A percentile compares a stretch with the other conserved stretches of the same genome.
phyloP scores from a whole-genome alignment of 1,140 invertebrate species.

The Antheraea pernyi region DNA sequence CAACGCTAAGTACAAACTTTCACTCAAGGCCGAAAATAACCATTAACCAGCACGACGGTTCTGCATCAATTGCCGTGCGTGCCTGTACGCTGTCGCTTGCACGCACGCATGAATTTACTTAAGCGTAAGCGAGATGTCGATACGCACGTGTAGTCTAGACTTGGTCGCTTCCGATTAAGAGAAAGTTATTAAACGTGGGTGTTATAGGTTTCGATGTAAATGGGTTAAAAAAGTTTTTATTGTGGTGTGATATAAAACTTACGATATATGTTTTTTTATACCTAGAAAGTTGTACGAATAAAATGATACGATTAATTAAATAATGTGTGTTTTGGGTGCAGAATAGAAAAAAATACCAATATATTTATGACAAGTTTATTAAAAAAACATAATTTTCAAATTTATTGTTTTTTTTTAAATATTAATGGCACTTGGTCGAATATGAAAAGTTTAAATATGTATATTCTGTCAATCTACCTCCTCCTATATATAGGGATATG shows the following conservation, averaged over 20 bases:
- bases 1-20: slow-evolving; percentile 39
- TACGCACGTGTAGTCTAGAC: slow-evolving; percentile 26
- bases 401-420: no score
- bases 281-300: neutral
- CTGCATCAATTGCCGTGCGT: slow-evolving; percentile 37
- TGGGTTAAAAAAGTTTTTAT: slow-evolving; percentile 2
- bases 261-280: neutral
- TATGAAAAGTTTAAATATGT: no score
- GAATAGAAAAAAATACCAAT: no score
- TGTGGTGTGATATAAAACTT: neutral
- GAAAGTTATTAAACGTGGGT: slow-evolving; percentile 28
- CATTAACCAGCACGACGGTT: slow-evolving; percentile 28
- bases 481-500: no score
- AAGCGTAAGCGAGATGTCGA: slow-evolving; percentile 20
- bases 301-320: no score
- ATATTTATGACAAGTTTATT: no score
- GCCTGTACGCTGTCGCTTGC: slow-evolving; percentile 38
- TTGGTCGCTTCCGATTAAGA: slow-evolving; percentile 24
- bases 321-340: no score
- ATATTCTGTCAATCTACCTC: no score
- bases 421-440: no score
- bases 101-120: slow-evolving; percentile 7
- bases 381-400: no score
- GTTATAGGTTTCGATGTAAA: neutral
- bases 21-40: slow-evolving; percentile 53